phyloP scores from a whole-genome alignment of 1,140 invertebrate genomes.

The Stegodyphus dumicola region DNA sequence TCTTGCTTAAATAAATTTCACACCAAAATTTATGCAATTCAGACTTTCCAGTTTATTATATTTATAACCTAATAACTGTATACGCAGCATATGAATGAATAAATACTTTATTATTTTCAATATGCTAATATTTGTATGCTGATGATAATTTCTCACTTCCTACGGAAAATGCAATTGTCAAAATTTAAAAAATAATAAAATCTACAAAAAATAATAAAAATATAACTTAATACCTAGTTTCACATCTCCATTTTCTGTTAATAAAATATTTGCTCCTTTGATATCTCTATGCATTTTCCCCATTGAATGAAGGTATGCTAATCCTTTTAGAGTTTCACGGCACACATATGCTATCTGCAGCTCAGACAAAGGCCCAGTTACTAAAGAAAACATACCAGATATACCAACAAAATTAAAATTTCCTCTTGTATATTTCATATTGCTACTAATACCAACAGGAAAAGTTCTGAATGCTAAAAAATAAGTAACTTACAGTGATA shows the following conservation, averaged over 20 bases:
- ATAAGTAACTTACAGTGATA: conserved; percentile 82
- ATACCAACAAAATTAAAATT: neutral
- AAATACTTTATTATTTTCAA: too few relatives aligned
- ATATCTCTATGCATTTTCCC: conserved; percentile 96
- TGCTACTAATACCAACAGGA: neutral
- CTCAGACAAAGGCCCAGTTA: conserved; percentile 95
- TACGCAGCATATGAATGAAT: too few relatives aligned
- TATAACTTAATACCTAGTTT: conserved; percentile 75
- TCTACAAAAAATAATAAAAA: neutral
- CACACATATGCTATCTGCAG: conserved; percentile 98
- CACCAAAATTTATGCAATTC: too few relatives aligned
- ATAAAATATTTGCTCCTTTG: conserved; percentile 97
- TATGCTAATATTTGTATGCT: too few relatives aligned
- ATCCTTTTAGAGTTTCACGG: conserved; percentile 93
- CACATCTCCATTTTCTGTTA: conserved; percentile 96
- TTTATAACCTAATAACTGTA: too few relatives aligned
- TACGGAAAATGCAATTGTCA: too few relatives aligned
- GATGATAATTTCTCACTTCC: too few relatives aligned
- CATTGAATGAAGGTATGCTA: conserved; percentile 94
- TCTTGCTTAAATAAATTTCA: too few relatives aligned
- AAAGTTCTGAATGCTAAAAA: neutral
- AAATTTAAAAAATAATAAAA: too few relatives aligned
- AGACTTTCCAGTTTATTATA: too few relatives aligned
- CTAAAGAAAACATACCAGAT: conserved; percentile 70
- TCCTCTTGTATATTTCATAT: too few relatives aligned